phyloP scores from a whole-genome alignment of 2,113 vertebrate genomes.

The Aythya baeri region DNA sequence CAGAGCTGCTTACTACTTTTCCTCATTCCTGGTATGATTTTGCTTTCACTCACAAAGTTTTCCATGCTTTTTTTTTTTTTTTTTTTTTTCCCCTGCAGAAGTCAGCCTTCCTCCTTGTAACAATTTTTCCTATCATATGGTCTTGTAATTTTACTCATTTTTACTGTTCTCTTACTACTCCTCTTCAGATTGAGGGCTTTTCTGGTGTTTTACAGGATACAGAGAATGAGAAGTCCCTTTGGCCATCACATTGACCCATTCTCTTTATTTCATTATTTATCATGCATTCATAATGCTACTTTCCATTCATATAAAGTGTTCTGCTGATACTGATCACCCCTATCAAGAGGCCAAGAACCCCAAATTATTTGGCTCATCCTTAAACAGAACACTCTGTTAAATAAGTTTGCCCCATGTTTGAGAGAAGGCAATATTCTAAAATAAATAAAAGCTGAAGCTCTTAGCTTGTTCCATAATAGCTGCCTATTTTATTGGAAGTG shows the following conservation, averaged over 20 bases:
- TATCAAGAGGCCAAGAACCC: not conserved
- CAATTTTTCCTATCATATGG: not conserved
- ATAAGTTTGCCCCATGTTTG: not conserved
- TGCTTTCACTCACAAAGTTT: not conserved
- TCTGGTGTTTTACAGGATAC: not conserved
- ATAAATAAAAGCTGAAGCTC: not conserved
- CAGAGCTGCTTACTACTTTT: not conserved
- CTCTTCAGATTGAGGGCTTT: not conserved
- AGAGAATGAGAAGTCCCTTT: too few species aligned
- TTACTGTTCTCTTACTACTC: not conserved
- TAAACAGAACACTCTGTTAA: not conserved
- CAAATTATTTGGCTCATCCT: not conserved
- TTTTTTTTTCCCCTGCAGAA: not conserved
- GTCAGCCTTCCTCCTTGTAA: not conserved
- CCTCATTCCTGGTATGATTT: not conserved
- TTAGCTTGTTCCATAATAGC: not conserved
- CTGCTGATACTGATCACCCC: too few species aligned
- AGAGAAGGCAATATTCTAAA: not conserved
- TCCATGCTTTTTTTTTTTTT: not conserved
- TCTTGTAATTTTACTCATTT: not conserved
- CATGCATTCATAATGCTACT: not conserved
- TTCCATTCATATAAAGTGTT: not conserved
- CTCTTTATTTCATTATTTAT: not conserved
- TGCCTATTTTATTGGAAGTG: conserved; percentile 22
- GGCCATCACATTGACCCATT: not conserved